Conservation (phyloP, 2,888 invertebrate genomes). For the Acrocera orbiculus region DNA sequence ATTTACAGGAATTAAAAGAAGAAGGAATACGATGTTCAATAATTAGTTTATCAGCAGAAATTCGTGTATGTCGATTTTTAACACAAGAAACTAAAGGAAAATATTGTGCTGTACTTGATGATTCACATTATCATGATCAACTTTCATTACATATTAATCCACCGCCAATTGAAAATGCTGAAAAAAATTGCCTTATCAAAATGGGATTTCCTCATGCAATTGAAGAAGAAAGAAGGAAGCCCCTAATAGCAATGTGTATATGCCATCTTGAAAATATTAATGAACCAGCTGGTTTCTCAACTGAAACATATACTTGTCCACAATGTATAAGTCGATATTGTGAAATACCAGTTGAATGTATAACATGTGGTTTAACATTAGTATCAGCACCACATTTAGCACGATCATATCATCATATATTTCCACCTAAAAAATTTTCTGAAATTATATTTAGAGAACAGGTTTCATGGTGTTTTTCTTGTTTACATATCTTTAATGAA, state of each 20-base stretch:
- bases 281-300: constrained; percentile 46
- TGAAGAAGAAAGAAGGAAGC: constrained; percentile 39
- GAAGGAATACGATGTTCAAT: constrained; percentile 84
- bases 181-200: constrained; percentile 69
- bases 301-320: constrained; percentile 75
- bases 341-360: constrained; percentile 92
- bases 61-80: constrained; percentile 73
- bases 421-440: constrained; percentile 73
- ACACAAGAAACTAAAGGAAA: constrained; percentile 74
- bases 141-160: constrained; percentile 48
- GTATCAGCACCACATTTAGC: constrained; percentile 97
- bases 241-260: constrained; percentile 78
- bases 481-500: constrained; percentile 47
- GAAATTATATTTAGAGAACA: constrained; percentile 49
- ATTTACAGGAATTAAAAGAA: constrained; percentile 45
- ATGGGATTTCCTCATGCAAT: constrained; percentile 89
- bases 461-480: constrained; percentile 46
- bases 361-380: constrained; percentile 84
- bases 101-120: constrained; percentile 74
- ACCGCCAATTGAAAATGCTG: constrained; percentile 50
- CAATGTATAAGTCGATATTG: constrained; percentile 97
- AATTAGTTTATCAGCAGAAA: constrained; percentile 89
- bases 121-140: constrained; percentile 53
- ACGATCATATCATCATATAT: constrained; percentile 91
- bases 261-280: constrained; percentile 70